Conservation (phyloP, 2,797 vertebrate genomes). For the Sciaenops ocellatus region DNA sequence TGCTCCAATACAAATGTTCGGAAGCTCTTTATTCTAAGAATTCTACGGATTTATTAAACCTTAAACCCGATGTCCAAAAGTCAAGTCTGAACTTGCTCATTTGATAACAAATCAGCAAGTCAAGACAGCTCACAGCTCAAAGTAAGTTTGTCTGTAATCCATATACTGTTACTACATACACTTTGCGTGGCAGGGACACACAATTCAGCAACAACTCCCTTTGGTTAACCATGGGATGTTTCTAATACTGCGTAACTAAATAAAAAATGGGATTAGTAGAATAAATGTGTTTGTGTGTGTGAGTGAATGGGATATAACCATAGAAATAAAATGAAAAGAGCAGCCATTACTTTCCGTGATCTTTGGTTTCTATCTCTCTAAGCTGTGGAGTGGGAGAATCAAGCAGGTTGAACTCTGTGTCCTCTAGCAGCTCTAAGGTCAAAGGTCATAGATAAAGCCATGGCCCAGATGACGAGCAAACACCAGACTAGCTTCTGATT, state of each 20-base stretch:
- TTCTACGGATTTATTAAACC: slow-evolving; percentile 13
- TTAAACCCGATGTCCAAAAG: not conserved
- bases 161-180: not conserved
- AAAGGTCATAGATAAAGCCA: slow-evolving; percentile 61
- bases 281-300: not conserved
- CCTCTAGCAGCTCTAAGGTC: slow-evolving; percentile 44
- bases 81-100: not conserved
- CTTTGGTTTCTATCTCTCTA: slow-evolving; percentile 34
- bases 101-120: too few relatives aligned
- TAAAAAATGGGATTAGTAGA: not conserved
- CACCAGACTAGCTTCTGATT: slow-evolving; percentile 46
- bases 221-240: not conserved
- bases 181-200: not conserved
- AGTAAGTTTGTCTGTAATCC: not conserved
- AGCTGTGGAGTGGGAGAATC: slow-evolving; percentile 39
- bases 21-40: slow-evolving; percentile 43
- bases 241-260: not conserved
- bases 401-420: slow-evolving; percentile 48
- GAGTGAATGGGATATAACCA: not conserved
- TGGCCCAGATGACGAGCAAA: slow-evolving; percentile 54
- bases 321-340: slow-evolving; percentile 16
- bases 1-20: slow-evolving; percentile 45
- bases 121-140: not conserved
- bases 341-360: not conserved
- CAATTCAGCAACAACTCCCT: not conserved